Percentiles rank a stretch among this genome's conserved stretches.
Evolutionary conservation across 2,797 vertebrate species (phyloP).

Genomic region (Typhlichthys subterraneus): DNA sequence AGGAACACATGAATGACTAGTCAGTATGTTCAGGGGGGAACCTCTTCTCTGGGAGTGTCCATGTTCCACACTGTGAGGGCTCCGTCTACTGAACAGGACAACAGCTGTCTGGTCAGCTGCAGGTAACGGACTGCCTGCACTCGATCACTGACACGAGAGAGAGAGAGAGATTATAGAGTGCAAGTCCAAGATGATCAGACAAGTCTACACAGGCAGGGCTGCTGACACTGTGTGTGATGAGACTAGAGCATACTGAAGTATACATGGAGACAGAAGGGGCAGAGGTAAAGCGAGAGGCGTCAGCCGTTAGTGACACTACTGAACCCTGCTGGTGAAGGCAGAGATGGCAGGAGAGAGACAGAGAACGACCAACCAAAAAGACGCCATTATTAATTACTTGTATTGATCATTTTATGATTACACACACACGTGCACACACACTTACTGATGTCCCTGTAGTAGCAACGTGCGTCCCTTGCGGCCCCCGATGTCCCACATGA

Average conservation of each 20-base stretch:
- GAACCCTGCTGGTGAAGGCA: slow-evolving; percentile 36
- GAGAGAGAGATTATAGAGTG: background rate
- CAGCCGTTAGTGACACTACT: slow-evolving; percentile 33
- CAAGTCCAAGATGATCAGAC: background rate
- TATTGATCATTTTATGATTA: background rate
- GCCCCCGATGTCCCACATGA: slow-evolving; percentile 99
- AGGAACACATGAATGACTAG: too few relatives aligned
- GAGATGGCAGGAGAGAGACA: slow-evolving; percentile 1
- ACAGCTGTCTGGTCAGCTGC: slow-evolving; percentile 88
- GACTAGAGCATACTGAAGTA: slow-evolving; percentile 24
- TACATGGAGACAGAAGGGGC: slow-evolving; percentile 15
- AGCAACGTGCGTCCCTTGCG: slow-evolving; percentile 90
- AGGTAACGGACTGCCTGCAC: slow-evolving; percentile 92
- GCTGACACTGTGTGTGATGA: slow-evolving; percentile 11
- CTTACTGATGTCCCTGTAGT: slow-evolving; percentile 96
- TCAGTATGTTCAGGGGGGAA: slow-evolving; percentile 43
- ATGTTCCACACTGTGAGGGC: slow-evolving; percentile 98
- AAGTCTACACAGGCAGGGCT: background rate
- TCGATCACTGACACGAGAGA: slow-evolving; percentile 81
- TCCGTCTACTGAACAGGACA: slow-evolving; percentile 93
- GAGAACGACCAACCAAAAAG: background rate
- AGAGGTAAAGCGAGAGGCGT: slow-evolving; percentile 19
- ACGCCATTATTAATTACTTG: background rate
- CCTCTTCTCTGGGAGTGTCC: slow-evolving; percentile 93
- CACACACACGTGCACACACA: slow-evolving; percentile 10